Evolutionary conservation across 2,113 vertebrate genomes (phyloP).

Genomic region (Pardalotus punctatus): DNA sequence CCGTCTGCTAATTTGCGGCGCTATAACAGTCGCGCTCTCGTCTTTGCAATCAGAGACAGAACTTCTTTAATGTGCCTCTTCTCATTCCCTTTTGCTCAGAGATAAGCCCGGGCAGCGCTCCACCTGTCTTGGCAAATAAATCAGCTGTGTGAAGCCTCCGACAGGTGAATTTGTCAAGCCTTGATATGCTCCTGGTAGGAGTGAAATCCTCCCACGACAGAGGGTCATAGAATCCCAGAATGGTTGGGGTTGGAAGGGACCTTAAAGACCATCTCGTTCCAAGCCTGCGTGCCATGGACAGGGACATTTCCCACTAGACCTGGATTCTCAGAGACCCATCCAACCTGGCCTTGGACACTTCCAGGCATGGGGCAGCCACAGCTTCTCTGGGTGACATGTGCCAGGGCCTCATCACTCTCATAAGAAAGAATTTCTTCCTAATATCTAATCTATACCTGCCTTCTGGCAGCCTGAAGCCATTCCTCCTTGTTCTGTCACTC

Average conservation of each 20-base stretch:
- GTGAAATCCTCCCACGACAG: background rate
- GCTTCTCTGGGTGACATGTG: accelerated
- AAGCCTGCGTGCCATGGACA: background rate
- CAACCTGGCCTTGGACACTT: background rate
- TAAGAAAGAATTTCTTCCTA: background rate
- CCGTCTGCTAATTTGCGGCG: slow-evolving; percentile 10
- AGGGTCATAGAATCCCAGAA: background rate
- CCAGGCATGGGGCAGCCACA: background rate
- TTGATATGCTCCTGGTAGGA: background rate
- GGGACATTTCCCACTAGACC: background rate
- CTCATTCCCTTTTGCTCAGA: background rate
- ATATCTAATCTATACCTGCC: background rate
- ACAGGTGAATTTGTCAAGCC: slow-evolving; percentile 42
- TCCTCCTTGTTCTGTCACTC: background rate
- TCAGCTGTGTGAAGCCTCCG: background rate
- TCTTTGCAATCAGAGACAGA: background rate
- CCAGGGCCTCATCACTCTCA: background rate
- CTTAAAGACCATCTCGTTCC: background rate
- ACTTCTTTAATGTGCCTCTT: slow-evolving; percentile 25
- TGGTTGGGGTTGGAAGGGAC: background rate
- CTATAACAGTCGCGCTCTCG: background rate
- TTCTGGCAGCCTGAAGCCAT: background rate
- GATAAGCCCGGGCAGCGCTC: background rate
- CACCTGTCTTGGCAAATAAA: slow-evolving; percentile 48
- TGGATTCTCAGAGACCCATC: background rate